Base-by-base conservation (phyloP, 2,888 invertebrate species). In the Sisyra nigra region DNA sequence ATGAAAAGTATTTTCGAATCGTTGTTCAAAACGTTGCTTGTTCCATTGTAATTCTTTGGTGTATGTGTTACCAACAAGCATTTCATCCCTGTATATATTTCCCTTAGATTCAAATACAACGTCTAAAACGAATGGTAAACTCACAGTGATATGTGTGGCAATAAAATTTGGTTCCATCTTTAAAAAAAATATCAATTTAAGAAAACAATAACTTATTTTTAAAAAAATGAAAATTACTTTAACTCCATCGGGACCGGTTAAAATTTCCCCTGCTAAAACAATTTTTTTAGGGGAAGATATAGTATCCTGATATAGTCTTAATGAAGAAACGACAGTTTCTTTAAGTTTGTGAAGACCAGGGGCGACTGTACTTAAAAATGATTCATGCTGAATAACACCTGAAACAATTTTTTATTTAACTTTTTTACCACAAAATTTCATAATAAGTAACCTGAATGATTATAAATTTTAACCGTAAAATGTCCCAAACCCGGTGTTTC, bases 1-100 rank as follows among this genome's bases (percentile, higher is more conserved):
- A 34, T 74, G 66, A 58, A 96, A 98, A 3, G 72, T 77, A 6
- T 72, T 63, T 51, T 93, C 86, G 59, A 97, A 97, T 50, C 80
- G 76, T 2, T 71, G 62, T 41, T 83, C 75, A 55, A 94, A 97
- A 1, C 66, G 58, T 2, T 59, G 55, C 44, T 70, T 70, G 51
- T 76, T 75, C 46, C 69, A 65, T 8, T 68, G 61, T 41, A 93
- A 56, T 0, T 72, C 68, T n/a, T 63, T 65, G 0, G 80, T 73
- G 51, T 82, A 91, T 2, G 65, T 66, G 0, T 75, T 67, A 0
- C 81, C 82, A 3, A 69, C 68, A 2, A 80, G 62, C 39, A 68
- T 55, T 57, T 63, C 49, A 57, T 69, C 49, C 56, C 74, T 55
- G 53, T 74, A 70, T 3, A 71, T 66, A 45, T 66, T 72, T 43